A percentile compares a stretch with the other conserved stretches of the same genome.
Conservation (phyloP, 2,113 vertebrate species). For the Paracanthobrama guichenoti region DNA sequence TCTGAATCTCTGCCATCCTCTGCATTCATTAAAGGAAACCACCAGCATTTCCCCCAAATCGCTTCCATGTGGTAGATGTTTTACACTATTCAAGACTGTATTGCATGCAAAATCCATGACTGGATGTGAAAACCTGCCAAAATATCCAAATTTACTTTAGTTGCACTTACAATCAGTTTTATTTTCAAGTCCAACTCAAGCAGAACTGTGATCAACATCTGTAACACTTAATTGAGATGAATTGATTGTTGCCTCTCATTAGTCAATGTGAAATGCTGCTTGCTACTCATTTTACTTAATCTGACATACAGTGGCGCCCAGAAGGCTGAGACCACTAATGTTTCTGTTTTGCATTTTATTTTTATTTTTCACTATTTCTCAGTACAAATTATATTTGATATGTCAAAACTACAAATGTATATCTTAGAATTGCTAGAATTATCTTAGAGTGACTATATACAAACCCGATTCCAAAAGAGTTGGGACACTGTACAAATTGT, state of each 20-base stretch:
- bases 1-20: slow-evolving; percentile 12
- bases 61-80: slow-evolving; percentile 8
- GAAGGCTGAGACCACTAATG: not conserved
- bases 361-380: not conserved
- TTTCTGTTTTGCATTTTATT: not conserved
- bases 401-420: not conserved
- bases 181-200: not conserved
- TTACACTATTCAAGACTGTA: not conserved
- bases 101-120: slow-evolving; percentile 18
- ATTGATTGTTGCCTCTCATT: slow-evolving; percentile 1
- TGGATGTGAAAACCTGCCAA: slow-evolving; percentile 13
- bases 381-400: not conserved
- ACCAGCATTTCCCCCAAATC: not conserved
- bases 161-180: not conserved
- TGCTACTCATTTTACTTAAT: not conserved
- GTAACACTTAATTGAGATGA: slow-evolving; percentile 16
- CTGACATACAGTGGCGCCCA: not conserved
- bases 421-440: too few species aligned
- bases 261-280: not conserved
- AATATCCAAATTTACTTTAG: not conserved
- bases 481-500: too few species aligned
- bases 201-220: slow-evolving; percentile 3
- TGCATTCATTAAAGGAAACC: slow-evolving; percentile 3
- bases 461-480: too few species aligned
- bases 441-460: too few species aligned